These are phyloP conservation scores for Marmota flaviventris DNA, from an alignment of 2,113 vertebrate species.

Conservation along the genomic window DNA sequence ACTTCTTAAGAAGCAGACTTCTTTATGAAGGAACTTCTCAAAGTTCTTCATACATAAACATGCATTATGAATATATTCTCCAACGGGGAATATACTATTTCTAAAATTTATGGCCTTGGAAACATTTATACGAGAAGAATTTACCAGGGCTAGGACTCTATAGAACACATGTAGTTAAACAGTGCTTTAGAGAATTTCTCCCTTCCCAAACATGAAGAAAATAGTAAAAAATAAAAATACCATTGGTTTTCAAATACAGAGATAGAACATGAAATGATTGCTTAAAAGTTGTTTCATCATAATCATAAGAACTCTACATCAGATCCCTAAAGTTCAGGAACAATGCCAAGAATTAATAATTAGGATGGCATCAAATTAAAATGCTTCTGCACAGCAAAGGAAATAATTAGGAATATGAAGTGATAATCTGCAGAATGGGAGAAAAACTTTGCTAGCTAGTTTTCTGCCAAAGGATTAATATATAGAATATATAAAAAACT, in stretches of 20 bases:
- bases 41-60: background rate
- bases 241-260: conserved; percentile 60
- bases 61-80: background rate
- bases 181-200: conserved; percentile 1
- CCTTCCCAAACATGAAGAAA: conserved; percentile 22
- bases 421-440: too few species aligned
- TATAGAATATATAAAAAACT: too few species aligned
- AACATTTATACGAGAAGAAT: conserved; percentile 39
- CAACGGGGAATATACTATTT: background rate
- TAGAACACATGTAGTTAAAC: background rate
- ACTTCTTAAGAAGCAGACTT: background rate
- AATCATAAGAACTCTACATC: conserved; percentile 43
- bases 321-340: too few species aligned
- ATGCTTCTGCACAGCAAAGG: too few species aligned
- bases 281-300: background rate
- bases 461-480: too few species aligned
- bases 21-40: background rate
- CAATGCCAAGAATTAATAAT: too few species aligned
- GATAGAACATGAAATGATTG: background rate
- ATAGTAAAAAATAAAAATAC: conserved; percentile 21
- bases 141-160: background rate
- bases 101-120: background rate
- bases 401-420: too few species aligned
- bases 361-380: too few species aligned
- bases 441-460: too few species aligned